Evolutionary conservation across 2,888 invertebrate species (phyloP).

Genomic region (Theretra japonica): DNA sequence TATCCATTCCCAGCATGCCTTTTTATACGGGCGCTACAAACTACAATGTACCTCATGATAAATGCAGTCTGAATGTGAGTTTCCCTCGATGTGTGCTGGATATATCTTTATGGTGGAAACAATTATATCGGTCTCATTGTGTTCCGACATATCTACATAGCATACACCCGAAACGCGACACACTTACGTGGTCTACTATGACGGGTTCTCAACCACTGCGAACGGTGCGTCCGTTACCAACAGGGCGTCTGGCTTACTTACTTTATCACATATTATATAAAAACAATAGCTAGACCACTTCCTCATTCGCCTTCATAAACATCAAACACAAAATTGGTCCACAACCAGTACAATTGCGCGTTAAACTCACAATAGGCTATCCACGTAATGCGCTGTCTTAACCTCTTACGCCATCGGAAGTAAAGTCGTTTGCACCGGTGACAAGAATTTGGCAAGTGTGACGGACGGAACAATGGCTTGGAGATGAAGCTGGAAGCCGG

Average conservation of each 20-base stretch:
- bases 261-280: not conserved
- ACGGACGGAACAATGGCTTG: conserved; percentile 17
- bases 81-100: no score
- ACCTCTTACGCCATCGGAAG: conserved; percentile 29
- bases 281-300: not conserved
- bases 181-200: no score
- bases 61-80: no score
- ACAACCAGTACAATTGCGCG: conserved; percentile 15
- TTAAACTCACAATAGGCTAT: conserved; percentile 22
- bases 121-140: no score
- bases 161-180: no score
- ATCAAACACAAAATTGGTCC: conserved; percentile 18
- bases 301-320: conserved; percentile 11
- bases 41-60: no score
- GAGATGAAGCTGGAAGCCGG: not conserved
- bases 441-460: conserved; percentile 24
- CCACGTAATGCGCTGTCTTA: conserved; percentile 22
- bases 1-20: no score
- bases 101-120: no score
- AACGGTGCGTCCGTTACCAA: not conserved
- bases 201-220: no score
- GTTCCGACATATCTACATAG: no score
- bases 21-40: no score
- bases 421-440: conserved; percentile 3
- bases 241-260: not conserved